phyloP scores from a whole-genome alignment of 2,888 invertebrate species.

The Pachycephus smyrnensis region DNA sequence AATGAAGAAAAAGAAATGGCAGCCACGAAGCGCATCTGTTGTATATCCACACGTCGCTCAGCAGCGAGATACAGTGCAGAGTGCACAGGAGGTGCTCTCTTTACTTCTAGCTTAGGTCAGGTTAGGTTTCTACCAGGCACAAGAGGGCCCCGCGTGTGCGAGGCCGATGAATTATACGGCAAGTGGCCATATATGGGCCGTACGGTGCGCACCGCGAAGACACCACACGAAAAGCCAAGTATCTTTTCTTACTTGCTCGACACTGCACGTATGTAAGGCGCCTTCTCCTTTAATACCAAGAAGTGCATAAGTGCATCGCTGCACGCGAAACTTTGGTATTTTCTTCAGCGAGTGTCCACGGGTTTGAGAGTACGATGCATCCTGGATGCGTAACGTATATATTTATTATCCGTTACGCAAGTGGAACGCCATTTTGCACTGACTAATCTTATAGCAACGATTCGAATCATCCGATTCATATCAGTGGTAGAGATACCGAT shows the following conservation, averaged over 20 bases:
- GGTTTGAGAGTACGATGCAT: background rate
- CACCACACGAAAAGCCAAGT: conserved; percentile 15
- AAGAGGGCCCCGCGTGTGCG: conserved; percentile 21
- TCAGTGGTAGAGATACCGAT: background rate
- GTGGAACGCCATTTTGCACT: background rate
- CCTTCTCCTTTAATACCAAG: background rate
- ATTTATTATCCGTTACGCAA: background rate
- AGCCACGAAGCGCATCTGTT: background rate
- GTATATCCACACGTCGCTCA: background rate
- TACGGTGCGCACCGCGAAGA: conserved; percentile 19
- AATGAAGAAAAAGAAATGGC: background rate
- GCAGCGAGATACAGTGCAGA: background rate
- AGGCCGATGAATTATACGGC: conserved; percentile 46
- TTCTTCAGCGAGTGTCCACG: background rate
- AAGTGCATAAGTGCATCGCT: background rate
- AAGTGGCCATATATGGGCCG: conserved; percentile 42
- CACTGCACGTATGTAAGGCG: background rate
- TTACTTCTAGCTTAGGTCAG: conserved; percentile 1
- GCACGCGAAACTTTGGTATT: background rate
- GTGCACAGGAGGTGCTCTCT: background rate
- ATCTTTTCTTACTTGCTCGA: conserved; percentile 6
- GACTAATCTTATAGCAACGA: background rate
- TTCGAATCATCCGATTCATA: background rate
- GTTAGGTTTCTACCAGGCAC: background rate
- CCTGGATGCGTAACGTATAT: background rate